Evolutionary conservation across 2,888 invertebrate genomes (phyloP).

Genomic region (Listrodromus nycthemerus): DNA sequence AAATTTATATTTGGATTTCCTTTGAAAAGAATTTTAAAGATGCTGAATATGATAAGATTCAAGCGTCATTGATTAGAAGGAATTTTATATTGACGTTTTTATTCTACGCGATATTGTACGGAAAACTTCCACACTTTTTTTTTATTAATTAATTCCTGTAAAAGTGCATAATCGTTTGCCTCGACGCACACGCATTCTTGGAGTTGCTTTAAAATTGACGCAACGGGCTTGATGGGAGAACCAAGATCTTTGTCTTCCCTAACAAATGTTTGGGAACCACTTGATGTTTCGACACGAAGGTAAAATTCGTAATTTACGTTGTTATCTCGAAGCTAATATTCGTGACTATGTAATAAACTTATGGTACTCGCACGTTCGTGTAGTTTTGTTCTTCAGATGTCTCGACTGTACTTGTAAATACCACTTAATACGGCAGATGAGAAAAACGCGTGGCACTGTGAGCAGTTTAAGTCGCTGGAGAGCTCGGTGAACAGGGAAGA

Average conservation of each 20-base stretch:
- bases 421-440: conserved; percentile 14
- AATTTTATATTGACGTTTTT: not conserved
- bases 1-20: too few relatives aligned
- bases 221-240: not conserved
- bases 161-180: not conserved
- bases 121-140: not conserved
- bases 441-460: not conserved
- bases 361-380: conserved; percentile 36
- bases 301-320: not conserved
- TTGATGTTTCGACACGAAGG: conserved; percentile 41
- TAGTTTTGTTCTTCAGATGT: conserved; percentile 9
- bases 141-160: not conserved
- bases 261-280: too few relatives aligned
- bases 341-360: conserved; percentile 27
- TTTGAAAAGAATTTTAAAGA: too few relatives aligned
- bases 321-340: conserved; percentile 2
- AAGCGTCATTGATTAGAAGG: too few relatives aligned
- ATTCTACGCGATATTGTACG: not conserved
- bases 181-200: not conserved
- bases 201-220: not conserved
- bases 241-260: not conserved
- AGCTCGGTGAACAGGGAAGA: conserved; percentile 33
- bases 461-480: not conserved
- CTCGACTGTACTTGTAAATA: not conserved
- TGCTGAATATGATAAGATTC: too few relatives aligned